Percentiles rank a stretch among this genome's conserved stretches.
phyloP scores from a whole-genome alignment of 1,140 invertebrate species.

The Lethrus apterus region DNA sequence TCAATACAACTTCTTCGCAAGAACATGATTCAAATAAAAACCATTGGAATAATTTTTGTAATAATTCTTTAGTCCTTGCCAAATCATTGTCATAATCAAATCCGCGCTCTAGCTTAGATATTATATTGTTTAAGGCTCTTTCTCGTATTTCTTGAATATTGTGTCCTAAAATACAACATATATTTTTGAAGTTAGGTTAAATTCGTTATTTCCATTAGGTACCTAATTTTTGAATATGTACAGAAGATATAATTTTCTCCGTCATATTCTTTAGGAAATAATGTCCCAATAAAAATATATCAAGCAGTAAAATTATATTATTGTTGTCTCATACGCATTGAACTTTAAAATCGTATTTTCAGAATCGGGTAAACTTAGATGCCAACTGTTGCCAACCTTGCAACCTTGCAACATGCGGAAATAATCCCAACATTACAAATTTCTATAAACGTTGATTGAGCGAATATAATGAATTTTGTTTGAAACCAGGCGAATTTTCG shows the following conservation, averaged over 20 bases:
- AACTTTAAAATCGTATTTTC: too few relatives aligned
- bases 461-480: too few relatives aligned
- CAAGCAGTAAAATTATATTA: too few relatives aligned
- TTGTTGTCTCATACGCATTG: too few relatives aligned
- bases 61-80: constrained; percentile 32
- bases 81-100: constrained; percentile 35
- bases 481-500: too few relatives aligned
- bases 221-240: constrained; percentile 36
- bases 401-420: too few relatives aligned
- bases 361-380: too few relatives aligned
- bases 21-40: constrained; percentile 33
- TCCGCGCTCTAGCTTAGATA: constrained; percentile 36
- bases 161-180: constrained; percentile 30
- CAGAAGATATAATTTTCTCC: constrained; percentile 29
- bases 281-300: too few relatives aligned
- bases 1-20: constrained; percentile 29
- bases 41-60: constrained; percentile 36
- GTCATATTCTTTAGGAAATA: too few relatives aligned
- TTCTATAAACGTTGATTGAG: too few relatives aligned
- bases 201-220: constrained; percentile 15
- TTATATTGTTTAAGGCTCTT: constrained; percentile 34
- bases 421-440: too few relatives aligned
- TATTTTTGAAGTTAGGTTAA: constrained; percentile 15
- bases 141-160: constrained; percentile 38
- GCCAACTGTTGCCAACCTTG: too few relatives aligned